phyloP scores from a whole-genome alignment of 1,140 invertebrate genomes.

The Tetramorium alpestre region DNA sequence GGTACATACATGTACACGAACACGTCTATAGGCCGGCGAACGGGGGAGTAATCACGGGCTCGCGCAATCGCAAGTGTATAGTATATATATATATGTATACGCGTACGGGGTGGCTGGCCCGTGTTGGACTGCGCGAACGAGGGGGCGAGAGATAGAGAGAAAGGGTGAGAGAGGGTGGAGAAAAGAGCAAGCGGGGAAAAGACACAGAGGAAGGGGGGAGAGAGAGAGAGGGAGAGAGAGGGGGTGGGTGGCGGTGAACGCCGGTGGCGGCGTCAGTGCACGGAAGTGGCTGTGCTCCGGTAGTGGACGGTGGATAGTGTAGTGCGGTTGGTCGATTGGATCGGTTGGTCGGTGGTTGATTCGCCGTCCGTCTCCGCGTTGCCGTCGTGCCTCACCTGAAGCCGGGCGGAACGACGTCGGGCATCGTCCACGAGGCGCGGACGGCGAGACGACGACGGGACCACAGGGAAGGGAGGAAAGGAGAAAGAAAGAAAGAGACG shows the following conservation, averaged over 20 bases:
- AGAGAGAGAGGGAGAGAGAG: not conserved
- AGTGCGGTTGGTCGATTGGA: conserved; percentile 65
- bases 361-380: conserved; percentile 44
- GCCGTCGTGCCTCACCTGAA: conserved; percentile 27
- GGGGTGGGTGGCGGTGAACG: conserved; percentile 55
- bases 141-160: not conserved
- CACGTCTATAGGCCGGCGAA: conserved; percentile 13
- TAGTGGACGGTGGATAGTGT: conserved; percentile 71
- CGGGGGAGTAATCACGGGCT: conserved; percentile 10
- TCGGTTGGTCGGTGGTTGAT: conserved; percentile 58
- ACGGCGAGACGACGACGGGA: conserved; percentile 3
- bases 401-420: not conserved
- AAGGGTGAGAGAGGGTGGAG: not conserved
- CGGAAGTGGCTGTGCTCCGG: conserved; percentile 67
- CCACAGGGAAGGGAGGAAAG: not conserved
- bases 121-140: conserved; percentile 38
- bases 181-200: conserved; percentile 16
- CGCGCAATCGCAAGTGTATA: conserved; percentile 28
- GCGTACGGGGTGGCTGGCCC: conserved; percentile 29
- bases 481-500: conserved; percentile 45
- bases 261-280: conserved; percentile 58
- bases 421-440: not conserved
- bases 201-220: not conserved
- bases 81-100: not conserved
- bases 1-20: not conserved